Conservation (phyloP, 2,797 vertebrate genomes). For the Danio aesculapii region DNA sequence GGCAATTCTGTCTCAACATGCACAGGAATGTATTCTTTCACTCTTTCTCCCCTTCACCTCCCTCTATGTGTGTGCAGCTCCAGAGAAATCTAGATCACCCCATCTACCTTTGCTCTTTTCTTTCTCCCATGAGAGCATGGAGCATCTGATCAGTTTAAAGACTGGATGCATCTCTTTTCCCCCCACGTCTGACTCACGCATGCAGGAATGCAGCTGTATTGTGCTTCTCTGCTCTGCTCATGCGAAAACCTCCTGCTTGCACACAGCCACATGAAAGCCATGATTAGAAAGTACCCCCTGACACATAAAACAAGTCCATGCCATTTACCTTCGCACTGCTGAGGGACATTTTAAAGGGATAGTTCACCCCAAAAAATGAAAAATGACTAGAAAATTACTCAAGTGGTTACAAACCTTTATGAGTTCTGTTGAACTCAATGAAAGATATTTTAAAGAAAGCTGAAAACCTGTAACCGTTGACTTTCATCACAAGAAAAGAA, state of each 20-base stretch:
- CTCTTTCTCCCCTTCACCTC: neutral
- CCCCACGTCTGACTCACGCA: constrained; percentile 29
- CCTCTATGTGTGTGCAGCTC: constrained; percentile 26
- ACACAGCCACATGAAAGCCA: neutral
- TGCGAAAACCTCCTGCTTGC: neutral
- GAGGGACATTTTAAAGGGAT: neutral
- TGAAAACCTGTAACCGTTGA: no score
- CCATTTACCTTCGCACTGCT: neutral
- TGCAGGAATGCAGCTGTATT: constrained; percentile 32
- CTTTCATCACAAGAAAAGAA: no score
- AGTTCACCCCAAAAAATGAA: no score
- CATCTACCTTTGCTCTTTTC: constrained; percentile 22
- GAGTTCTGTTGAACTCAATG: no score
- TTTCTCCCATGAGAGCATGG: constrained; percentile 18
- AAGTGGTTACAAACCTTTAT: no score
- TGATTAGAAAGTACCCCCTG: constrained; percentile 7
- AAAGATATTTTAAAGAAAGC: no score
- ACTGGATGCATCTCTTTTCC: neutral
- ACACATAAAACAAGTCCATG: constrained; percentile 44
- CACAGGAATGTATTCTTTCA: constrained; percentile 73
- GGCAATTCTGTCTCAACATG: constrained; percentile 71
- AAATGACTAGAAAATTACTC: no score
- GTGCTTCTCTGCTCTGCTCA: constrained; percentile 31
- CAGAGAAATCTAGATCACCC: neutral
- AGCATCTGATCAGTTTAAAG: constrained; percentile 18